A percentile compares a stretch with the other conserved stretches of the same genome.
phyloP scores from a whole-genome alignment of 2,888 invertebrate species.

The Morpho deidamia region DNA sequence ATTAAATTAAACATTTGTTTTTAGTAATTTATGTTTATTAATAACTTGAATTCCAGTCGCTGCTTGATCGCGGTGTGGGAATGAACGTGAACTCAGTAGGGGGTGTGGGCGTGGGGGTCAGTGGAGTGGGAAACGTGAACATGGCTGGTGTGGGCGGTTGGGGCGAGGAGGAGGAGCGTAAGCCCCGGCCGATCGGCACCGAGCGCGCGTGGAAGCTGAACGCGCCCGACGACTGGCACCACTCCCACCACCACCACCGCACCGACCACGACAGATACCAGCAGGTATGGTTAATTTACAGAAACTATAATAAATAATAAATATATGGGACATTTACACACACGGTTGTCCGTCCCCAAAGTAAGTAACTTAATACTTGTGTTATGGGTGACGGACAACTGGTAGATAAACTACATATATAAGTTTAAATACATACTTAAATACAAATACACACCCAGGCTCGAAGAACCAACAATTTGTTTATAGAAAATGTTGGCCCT shows the following conservation, averaged over 20 bases:
- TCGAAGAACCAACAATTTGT: no score
- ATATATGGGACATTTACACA: no score
- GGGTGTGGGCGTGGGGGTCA: slow-evolving; percentile 51
- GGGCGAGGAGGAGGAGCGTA: slow-evolving; percentile 71
- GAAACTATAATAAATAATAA: no score
- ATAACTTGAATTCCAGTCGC: slow-evolving; percentile 37
- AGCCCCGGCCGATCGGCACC: slow-evolving; percentile 89
- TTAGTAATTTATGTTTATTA: no score
- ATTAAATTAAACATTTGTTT: no score
- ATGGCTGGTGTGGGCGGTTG: slow-evolving; percentile 33
- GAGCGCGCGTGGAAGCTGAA: slow-evolving; percentile 86
- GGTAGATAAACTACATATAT: no score
- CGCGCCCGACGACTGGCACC: slow-evolving; percentile 61
- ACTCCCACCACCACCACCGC: slow-evolving; percentile 35
- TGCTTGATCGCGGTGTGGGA: slow-evolving; percentile 61
- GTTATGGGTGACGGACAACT: no score
- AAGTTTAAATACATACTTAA: no score
- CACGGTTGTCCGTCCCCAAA: no score
- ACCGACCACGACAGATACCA: slow-evolving; percentile 62
- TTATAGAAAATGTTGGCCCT: no score
- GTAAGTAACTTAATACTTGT: no score
- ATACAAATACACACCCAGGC: no score
- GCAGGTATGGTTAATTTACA: slow-evolving; percentile 12
- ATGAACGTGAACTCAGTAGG: slow-evolving; percentile 31
- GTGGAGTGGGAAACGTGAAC: slow-evolving; percentile 40